Evolutionary conservation across 2,888 invertebrate genomes (phyloP), one percentile per base, ranked within the genome.

Genomic region (Leucania comma): DNA sequence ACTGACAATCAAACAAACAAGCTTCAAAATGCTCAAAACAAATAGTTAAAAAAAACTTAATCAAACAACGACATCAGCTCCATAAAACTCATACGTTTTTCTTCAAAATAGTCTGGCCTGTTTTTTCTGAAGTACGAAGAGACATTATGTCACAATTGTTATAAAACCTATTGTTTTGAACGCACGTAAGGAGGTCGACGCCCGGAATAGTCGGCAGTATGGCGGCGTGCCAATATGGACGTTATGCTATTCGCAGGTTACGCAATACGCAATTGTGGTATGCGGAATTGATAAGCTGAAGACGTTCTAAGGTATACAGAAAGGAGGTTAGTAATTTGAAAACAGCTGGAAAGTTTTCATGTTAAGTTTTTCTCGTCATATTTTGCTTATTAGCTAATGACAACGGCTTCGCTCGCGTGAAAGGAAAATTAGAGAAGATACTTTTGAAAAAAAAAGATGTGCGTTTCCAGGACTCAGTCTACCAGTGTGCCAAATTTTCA

Each of bases 141-240:
- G 51, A 74, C 58, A 78, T 82, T 79, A 82, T 80, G 78, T 80
- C 85, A 81, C 82, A 78, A 80, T 86, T 85, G 84, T 84, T 86
- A 87, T 88, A 89, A 87, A 88, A 89, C 84, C 88, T 85, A 92
- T 92, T 92, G 92, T 92, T 91, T 90, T 89, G 87, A 82, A 84
- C 86, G 82, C 84, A 75, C 83, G 78, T 80, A 92, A 92, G 82
- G 89, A 88, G 93, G 93, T 91, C 93, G 86, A 83, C 87, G 91
- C 90, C 91, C 92, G 91, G 89, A 91, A 93, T 93, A 93, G 89
- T 85, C 86, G 78, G 67, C 78, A 81, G 79, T 68, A 87, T 93
- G 93, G 93, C 93, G 82, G 32, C n/a, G 32, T 87, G 93, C 93
- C 93, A 93, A 87, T 87, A 85, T 89, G 89, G 87, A 90, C 89